phyloP scores from a whole-genome alignment of 2,113 vertebrate species.

The Electrona antarctica region DNA sequence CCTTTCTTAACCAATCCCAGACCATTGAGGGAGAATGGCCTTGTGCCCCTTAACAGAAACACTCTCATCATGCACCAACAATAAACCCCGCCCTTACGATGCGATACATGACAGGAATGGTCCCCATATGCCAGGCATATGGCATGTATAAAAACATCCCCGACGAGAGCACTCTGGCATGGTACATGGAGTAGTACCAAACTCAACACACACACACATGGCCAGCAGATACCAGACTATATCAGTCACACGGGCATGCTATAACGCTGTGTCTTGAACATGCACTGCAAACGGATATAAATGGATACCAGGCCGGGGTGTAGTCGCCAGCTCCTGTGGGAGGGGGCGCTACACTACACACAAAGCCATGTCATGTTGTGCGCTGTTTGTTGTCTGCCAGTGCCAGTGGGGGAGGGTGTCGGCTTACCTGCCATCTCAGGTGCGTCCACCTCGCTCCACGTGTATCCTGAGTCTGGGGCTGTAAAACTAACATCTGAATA shows the following conservation, averaged over 20 bases:
- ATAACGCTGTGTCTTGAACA: conserved; percentile 34
- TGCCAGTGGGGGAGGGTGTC: too few species aligned
- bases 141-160: conserved; percentile 50
- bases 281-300: conserved; percentile 35
- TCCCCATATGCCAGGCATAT: conserved; percentile 55
- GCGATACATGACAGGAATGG: conserved; percentile 21
- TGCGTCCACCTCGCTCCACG: conserved; percentile 70
- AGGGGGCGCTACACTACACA: conserved; percentile 14
- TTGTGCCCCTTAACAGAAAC: conserved; percentile 32
- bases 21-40: conserved; percentile 56
- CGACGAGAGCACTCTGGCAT: conserved; percentile 16
- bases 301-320: not conserved
- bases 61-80: conserved; percentile 48
- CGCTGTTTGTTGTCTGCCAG: not conserved
- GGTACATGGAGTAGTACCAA: conserved; percentile 27
- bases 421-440: conserved; percentile 74
- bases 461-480: conserved; percentile 74
- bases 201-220: conserved; percentile 37
- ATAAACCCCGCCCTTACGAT: conserved; percentile 29
- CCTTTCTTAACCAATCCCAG: conserved; percentile 52
- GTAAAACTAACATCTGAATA: conserved; percentile 75
- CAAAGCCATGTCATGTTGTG: not conserved
- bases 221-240: conserved; percentile 37
- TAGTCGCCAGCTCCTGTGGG: conserved; percentile 1
- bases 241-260: conserved; percentile 44